Percentiles rank a stretch among this genome's conserved stretches.
Conservation (phyloP, 2,113 vertebrate genomes). For the Scopus umbretta region DNA sequence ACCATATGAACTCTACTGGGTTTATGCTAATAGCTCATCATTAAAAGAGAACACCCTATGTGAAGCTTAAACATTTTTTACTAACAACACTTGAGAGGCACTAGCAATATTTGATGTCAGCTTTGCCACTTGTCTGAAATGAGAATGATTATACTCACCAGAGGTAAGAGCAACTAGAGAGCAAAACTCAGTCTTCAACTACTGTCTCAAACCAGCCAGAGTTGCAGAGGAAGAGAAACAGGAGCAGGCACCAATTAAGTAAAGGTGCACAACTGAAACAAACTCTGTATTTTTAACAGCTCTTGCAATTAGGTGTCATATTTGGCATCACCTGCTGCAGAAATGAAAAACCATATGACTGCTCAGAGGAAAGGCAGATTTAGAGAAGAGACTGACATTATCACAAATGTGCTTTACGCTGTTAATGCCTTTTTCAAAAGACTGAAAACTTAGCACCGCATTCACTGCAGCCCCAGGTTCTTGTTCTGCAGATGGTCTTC, state of each 20-base stretch:
- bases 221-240: neutral
- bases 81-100: neutral
- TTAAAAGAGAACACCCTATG: neutral
- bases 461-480: neutral
- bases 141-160: neutral
- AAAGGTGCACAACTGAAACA: neutral
- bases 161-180: neutral
- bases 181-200: neutral
- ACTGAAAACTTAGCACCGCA: fast-evolving
- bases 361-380: neutral
- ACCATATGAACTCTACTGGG: neutral
- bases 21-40: neutral
- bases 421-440: neutral
- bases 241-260: neutral
- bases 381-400: neutral
- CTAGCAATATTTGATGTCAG: neutral
- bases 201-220: neutral
- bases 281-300: neutral
- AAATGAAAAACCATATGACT: neutral
- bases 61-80: neutral
- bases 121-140: neutral
- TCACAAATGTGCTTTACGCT: neutral
- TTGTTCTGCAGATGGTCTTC: neutral
- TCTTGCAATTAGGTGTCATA: neutral
- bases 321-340: neutral